Percentiles rank a stretch among this genome's conserved stretches.
Conservation (phyloP, 2,113 vertebrate species). For the Perognathus longimembris region DNA sequence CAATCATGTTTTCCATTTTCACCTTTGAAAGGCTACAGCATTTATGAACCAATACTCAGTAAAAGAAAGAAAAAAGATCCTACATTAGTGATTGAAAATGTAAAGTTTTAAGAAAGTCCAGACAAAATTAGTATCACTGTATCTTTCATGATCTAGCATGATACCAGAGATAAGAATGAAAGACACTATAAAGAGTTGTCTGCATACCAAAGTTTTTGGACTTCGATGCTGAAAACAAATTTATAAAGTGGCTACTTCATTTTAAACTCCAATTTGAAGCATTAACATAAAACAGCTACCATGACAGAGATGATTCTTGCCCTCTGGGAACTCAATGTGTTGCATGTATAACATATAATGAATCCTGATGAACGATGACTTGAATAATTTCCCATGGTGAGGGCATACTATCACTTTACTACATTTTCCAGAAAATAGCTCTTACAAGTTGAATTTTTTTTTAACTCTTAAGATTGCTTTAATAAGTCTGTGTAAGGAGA, state of each 20-base stretch:
- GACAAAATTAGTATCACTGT: neutral
- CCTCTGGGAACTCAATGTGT: neutral
- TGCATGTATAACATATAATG: neutral
- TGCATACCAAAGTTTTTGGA: neutral
- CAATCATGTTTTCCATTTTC: neutral
- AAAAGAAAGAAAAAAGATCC: neutral
- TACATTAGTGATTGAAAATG: neutral
- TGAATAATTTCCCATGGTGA: neutral
- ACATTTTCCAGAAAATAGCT: neutral
- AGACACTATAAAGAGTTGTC: neutral
- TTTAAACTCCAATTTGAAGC: neutral
- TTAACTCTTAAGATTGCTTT: constrained; percentile 88
- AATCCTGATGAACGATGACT: neutral
- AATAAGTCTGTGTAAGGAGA: constrained; percentile 88
- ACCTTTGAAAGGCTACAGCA: neutral
- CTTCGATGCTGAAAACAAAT: neutral
- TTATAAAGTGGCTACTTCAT: neutral
- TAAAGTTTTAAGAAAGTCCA: neutral
- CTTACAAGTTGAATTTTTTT: neutral
- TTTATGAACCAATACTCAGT: neutral
- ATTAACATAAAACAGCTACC: neutral
- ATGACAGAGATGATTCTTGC: neutral
- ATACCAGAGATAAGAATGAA: neutral
- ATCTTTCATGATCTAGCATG: no score
- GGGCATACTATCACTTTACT: neutral